A percentile compares a stretch with the other conserved stretches of the same genome.
Evolutionary conservation across 2,888 invertebrate genomes (phyloP).

Genomic region (Piscicola geometra): DNA sequence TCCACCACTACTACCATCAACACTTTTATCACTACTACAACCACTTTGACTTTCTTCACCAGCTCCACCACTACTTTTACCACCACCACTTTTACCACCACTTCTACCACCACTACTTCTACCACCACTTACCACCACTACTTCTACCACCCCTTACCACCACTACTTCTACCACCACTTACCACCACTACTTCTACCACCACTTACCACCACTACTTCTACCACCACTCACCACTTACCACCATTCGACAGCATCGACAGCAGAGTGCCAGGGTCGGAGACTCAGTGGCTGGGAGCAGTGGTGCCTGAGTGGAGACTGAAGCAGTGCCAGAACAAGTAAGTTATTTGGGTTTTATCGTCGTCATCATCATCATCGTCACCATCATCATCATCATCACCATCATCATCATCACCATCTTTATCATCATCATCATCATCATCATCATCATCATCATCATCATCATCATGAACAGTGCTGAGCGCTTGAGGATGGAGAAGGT

Average conservation of each 20-base stretch:
- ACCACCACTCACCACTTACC: too few relatives aligned
- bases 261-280: background rate
- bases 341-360: background rate
- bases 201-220: too few relatives aligned
- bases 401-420: background rate
- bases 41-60: too few relatives aligned
- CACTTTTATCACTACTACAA: background rate
- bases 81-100: too few relatives aligned
- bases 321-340: background rate
- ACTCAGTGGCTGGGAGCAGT: slow-evolving; percentile 1
- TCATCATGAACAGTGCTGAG: background rate
- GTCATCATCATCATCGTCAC: background rate
- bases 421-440: background rate
- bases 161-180: too few relatives aligned
- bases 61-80: too few relatives aligned
- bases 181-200: too few relatives aligned
- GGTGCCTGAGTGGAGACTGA: background rate
- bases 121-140: too few relatives aligned
- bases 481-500: background rate
- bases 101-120: too few relatives aligned
- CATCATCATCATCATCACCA: background rate
- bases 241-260: background rate
- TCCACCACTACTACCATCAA: background rate
- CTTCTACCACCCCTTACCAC: too few relatives aligned
- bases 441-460: background rate